A percentile compares a stretch with the other conserved stretches of the same genome.
These are phyloP conservation scores for Manacus vitellinus DNA, from an alignment of 2,113 vertebrate species.

Conservation along the genomic window DNA sequence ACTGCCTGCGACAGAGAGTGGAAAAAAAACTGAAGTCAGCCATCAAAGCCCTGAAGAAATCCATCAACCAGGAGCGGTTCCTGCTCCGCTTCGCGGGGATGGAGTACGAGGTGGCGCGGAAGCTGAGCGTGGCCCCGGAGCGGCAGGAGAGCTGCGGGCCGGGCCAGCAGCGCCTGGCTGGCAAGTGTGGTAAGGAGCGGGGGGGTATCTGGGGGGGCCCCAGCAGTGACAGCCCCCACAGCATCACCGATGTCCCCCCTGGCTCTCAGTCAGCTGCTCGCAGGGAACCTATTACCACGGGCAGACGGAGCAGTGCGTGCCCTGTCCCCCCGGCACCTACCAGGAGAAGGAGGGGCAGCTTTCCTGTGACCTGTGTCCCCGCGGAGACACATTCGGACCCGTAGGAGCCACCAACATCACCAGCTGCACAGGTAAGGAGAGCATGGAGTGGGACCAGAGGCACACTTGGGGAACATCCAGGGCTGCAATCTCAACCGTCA, in stretches of 20 bases:
- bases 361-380: constrained; percentile 95
- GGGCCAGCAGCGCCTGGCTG: constrained; percentile 84
- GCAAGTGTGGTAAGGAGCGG: constrained; percentile 91
- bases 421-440: constrained; percentile 86
- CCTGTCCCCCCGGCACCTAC: constrained; percentile 93
- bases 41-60: constrained; percentile 94
- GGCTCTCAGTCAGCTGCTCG: constrained; percentile 95
- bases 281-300: constrained; percentile 96
- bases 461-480: accelerated
- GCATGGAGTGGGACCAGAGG: accelerated
- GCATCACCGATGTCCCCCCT: constrained; percentile 66
- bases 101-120: constrained; percentile 94
- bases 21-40: constrained; percentile 92
- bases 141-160: constrained; percentile 83
- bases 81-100: constrained; percentile 91
- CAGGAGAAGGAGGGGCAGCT: constrained; percentile 98
- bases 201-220: not conserved
- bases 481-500: not conserved
- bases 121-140: constrained; percentile 75
- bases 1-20: constrained; percentile 90
- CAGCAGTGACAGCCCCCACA: not conserved
- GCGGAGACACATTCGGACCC: constrained; percentile 90
- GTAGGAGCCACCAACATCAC: constrained; percentile 90
- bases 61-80: constrained; percentile 97
- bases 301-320: constrained; percentile 91